Evolutionary conservation across 2,888 invertebrate genomes (phyloP).

Genomic region (Apodemia mormo): DNA sequence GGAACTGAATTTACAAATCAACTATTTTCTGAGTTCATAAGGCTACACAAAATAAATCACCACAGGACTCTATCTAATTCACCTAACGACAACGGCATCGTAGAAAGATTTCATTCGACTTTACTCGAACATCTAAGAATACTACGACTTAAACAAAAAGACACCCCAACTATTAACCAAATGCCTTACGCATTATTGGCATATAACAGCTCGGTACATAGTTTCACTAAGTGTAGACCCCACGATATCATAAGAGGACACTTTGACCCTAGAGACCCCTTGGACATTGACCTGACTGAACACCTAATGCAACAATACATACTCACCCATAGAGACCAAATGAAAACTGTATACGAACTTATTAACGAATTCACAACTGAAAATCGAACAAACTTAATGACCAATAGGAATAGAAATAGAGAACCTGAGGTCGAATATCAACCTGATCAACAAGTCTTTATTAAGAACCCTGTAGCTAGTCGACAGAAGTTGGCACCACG

Average conservation of each 20-base stretch:
- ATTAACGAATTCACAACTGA: slow-evolving; percentile 24
- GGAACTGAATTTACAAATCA: too few species aligned
- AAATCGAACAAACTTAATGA: too few species aligned
- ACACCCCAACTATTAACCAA: slow-evolving; percentile 19
- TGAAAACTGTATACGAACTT: slow-evolving; percentile 27
- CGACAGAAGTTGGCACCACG: too few species aligned
- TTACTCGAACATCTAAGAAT: slow-evolving; percentile 29
- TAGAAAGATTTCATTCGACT: slow-evolving; percentile 31
- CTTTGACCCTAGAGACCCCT: slow-evolving; percentile 31
- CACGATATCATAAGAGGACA: slow-evolving; percentile 38
- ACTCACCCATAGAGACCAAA: slow-evolving; percentile 27
- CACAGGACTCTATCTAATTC: slow-evolving; percentile 27
- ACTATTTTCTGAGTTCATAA: too few species aligned
- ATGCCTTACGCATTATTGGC: slow-evolving; percentile 31
- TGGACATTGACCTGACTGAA: slow-evolving; percentile 23
- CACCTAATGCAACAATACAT: slow-evolving; percentile 4
- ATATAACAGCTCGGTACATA: slow-evolving; percentile 36
- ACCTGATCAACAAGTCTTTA: slow-evolving; percentile 20
- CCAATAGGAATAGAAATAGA: too few species aligned
- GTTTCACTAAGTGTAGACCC: too few species aligned
- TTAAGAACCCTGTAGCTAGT: too few species aligned
- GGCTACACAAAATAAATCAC: too few species aligned
- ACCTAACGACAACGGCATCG: slow-evolving; percentile 34
- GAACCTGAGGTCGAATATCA: slow-evolving; percentile 3
- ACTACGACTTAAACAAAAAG: slow-evolving; percentile 21